phyloP scores from a whole-genome alignment of 2,888 invertebrate genomes.

The Exephanes ischioxanthus region DNA sequence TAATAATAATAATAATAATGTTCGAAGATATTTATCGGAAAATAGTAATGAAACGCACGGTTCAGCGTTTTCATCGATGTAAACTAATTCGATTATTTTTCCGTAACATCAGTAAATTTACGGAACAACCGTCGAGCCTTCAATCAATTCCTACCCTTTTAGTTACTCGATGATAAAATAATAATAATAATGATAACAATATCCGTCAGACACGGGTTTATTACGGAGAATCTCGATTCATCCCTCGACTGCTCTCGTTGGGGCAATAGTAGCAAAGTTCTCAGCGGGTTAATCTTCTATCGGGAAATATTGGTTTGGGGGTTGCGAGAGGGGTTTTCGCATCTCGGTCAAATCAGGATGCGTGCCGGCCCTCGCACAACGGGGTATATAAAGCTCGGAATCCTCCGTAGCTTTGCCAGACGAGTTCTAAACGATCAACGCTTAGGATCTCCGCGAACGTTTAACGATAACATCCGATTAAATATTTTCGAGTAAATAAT shows the following conservation, averaged over 20 bases:
- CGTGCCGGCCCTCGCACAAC: constrained; percentile 22
- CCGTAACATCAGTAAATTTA: not conserved
- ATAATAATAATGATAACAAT: constrained; percentile 3
- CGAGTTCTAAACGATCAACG: constrained; percentile 31
- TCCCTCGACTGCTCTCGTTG: constrained; percentile 10
- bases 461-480: not conserved
- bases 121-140: not conserved
- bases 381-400: constrained; percentile 58
- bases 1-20: no score
- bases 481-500: not conserved
- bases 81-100: not conserved
- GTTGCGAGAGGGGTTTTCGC: constrained; percentile 29
- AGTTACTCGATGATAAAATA: not conserved
- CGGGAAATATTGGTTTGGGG: constrained; percentile 47
- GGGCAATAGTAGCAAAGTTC: constrained; percentile 18
- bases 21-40: no score
- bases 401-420: constrained; percentile 41
- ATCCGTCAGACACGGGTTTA: constrained; percentile 23
- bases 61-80: not conserved
- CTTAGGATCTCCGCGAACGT: constrained; percentile 11
- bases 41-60: not conserved
- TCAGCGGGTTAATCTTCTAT: constrained; percentile 43
- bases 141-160: not conserved
- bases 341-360: constrained; percentile 31
- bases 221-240: constrained; percentile 16